These are phyloP conservation scores for Linnaemya vulpina DNA, from an alignment of 2,888 invertebrate species.

Conservation along the genomic window DNA sequence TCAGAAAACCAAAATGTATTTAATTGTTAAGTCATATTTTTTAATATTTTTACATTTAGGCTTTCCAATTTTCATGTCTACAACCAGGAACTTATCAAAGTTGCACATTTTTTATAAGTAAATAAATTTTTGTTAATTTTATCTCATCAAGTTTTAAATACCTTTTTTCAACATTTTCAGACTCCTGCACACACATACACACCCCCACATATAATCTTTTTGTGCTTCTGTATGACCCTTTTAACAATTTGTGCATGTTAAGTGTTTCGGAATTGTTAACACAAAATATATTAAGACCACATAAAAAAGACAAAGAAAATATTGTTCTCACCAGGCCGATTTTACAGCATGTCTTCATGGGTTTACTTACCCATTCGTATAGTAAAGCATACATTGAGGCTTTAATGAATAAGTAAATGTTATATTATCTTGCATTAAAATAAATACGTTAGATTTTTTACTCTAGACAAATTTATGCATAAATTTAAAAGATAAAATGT, in stretches of 20 bases:
- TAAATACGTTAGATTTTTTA: slow-evolving; percentile 24
- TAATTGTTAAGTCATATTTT: too few relatives aligned
- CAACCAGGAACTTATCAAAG: not conserved
- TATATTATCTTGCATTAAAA: slow-evolving; percentile 28
- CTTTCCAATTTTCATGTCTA: not conserved
- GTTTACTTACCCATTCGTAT: slow-evolving; percentile 7
- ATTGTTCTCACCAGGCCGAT: not conserved
- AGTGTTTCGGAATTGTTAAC: slow-evolving; percentile 60
- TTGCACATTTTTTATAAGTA: not conserved
- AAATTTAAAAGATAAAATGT: slow-evolving; percentile 25
- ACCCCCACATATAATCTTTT: too few relatives aligned
- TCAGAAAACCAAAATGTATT: too few relatives aligned
- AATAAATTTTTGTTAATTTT: slow-evolving; percentile 5
- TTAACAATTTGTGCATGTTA: slow-evolving; percentile 62
- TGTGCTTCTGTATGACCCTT: slow-evolving; percentile 24
- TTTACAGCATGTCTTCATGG: slow-evolving; percentile 13
- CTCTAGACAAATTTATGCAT: slow-evolving; percentile 40
- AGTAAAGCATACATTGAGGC: slow-evolving; percentile 49
- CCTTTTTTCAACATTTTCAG: not conserved
- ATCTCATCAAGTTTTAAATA: slow-evolving; percentile 14
- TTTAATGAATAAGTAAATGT: slow-evolving; percentile 56
- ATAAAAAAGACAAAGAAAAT: slow-evolving; percentile 29
- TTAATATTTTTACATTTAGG: not conserved
- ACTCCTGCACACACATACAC: too few relatives aligned
- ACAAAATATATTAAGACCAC: slow-evolving; percentile 59